phyloP scores from a whole-genome alignment of 2,888 invertebrate genomes.

The Ichneumon xanthorius region DNA sequence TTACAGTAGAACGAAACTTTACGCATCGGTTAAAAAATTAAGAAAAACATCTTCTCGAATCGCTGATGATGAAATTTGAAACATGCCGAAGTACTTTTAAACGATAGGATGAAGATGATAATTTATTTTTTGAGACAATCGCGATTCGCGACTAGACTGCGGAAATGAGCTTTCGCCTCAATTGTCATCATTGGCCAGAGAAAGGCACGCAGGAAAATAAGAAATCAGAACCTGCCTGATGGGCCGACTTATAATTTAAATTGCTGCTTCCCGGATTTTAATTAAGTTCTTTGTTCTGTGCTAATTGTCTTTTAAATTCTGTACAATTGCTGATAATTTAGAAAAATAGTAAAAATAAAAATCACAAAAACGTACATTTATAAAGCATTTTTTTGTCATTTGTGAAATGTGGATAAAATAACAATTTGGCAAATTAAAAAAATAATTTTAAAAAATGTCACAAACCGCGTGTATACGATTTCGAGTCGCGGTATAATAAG shows the following conservation, averaged over 20 bases:
- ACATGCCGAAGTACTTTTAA: not conserved
- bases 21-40: not conserved
- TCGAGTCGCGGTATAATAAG: not conserved
- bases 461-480: not conserved
- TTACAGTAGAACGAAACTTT: not conserved
- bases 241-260: not conserved
- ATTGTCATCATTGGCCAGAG: not conserved
- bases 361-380: too few species aligned
- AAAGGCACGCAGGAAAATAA: not conserved
- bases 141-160: conserved; percentile 1
- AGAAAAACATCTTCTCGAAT: not conserved
- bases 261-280: not conserved
- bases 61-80: not conserved
- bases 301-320: not conserved
- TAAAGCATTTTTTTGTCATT: not conserved
- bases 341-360: not conserved
- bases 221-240: not conserved
- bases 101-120: not conserved
- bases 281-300: not conserved
- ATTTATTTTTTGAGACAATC: conserved; percentile 16
- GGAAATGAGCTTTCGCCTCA: not conserved
- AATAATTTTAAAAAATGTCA: too few species aligned
- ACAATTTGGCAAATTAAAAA: not conserved
- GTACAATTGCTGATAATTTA: not conserved
- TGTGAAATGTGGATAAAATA: too few species aligned